A percentile compares a stretch with the other conserved stretches of the same genome.
These are phyloP conservation scores for Psix sp. DNA, from an alignment of 1,140 invertebrate species.

Conservation along the genomic window DNA sequence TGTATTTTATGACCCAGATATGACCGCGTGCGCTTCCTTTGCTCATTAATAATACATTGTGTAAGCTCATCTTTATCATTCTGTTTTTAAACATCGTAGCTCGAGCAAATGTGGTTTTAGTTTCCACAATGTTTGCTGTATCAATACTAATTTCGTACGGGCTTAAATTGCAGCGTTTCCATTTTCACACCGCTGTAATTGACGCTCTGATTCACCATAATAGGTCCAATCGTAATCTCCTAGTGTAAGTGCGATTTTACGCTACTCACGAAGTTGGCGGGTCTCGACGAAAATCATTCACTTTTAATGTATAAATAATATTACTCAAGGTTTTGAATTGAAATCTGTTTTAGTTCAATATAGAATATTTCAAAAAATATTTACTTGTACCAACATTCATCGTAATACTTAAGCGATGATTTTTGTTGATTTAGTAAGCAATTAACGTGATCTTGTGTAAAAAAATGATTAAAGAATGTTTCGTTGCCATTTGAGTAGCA, in stretches of 20 bases:
- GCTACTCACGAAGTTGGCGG: slow-evolving; percentile 7
- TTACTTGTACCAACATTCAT: no score
- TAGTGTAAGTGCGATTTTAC: slow-evolving; percentile 31
- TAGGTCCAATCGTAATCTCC: slow-evolving; percentile 23
- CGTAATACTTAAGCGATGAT: no score
- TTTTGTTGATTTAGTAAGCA: no score
- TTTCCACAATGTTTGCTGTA: slow-evolving; percentile 13
- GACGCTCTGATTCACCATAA: slow-evolving; percentile 21
- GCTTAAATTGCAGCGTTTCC: slow-evolving; percentile 10
- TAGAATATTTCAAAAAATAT: no score
- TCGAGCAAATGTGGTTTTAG: neutral
- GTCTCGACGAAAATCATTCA: slow-evolving; percentile 21
- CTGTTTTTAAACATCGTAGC: neutral
- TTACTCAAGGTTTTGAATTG: no score
- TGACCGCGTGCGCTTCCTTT: neutral
- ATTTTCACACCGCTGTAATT: slow-evolving; percentile 35
- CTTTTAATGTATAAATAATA: no score
- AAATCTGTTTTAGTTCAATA: no score
- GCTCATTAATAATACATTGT: neutral
- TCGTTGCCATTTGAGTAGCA: no score
- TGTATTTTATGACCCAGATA: no score
- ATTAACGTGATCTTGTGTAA: no score
- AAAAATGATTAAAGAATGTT: no score
- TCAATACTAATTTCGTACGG: slow-evolving; percentile 26
- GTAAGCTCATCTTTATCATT: neutral